A percentile compares a stretch with the other conserved stretches of the same genome.
phyloP scores from a whole-genome alignment of 2,113 vertebrate genomes.

The Camarhynchus parvulus region DNA sequence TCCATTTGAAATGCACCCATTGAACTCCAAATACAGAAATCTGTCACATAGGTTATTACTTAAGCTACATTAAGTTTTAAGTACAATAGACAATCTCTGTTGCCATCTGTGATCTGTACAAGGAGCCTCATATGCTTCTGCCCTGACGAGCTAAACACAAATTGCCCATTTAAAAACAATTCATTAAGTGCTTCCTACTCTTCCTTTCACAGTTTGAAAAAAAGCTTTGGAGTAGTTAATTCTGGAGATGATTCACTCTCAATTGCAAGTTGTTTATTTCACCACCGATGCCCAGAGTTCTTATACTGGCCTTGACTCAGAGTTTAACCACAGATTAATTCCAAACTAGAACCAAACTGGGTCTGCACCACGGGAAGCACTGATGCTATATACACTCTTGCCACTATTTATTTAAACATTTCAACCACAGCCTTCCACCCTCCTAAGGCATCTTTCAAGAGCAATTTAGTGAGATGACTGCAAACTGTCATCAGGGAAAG shows the following conservation, averaged over 20 bases:
- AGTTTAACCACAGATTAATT: not conserved
- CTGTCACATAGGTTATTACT: not conserved
- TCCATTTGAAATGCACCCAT: not conserved
- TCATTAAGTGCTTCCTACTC: slow-evolving; percentile 51
- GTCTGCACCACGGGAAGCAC: not conserved
- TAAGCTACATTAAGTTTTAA: slow-evolving; percentile 11
- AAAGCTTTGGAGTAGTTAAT: slow-evolving; percentile 13
- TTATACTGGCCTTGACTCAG: not conserved
- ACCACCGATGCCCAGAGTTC: not conserved
- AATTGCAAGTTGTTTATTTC: slow-evolving; percentile 13
- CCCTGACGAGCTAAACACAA: slow-evolving; percentile 36
- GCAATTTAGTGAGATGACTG: not conserved
- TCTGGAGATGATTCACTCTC: slow-evolving; percentile 25
- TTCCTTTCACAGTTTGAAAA: slow-evolving; percentile 41
- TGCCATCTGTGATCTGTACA: slow-evolving; percentile 33
- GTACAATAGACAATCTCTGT: slow-evolving; percentile 1
- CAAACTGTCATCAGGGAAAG: not conserved
- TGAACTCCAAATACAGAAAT: not conserved
- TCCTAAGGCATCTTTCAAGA: not conserved
- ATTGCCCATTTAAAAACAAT: slow-evolving; percentile 52
- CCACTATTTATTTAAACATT: not conserved
- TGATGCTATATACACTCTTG: not conserved
- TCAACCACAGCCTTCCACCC: not conserved
- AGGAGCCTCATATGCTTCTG: not conserved
- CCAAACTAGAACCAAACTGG: not conserved